Conservation (phyloP, 2,113 vertebrate genomes). For the Plestiodon gilberti region DNA sequence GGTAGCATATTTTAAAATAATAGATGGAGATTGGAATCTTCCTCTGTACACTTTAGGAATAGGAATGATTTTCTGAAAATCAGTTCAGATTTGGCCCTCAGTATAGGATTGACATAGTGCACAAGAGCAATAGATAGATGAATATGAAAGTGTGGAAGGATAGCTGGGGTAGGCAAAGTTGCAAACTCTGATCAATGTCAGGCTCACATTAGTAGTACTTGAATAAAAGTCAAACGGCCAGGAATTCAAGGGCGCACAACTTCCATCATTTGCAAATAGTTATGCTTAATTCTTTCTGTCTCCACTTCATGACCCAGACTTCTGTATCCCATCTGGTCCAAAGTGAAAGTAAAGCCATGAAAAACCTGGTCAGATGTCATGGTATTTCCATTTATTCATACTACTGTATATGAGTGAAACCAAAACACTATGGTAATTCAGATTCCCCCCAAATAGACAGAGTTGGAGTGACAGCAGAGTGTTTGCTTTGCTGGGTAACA, state of each 20-base stretch:
- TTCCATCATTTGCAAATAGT: too few relatives aligned
- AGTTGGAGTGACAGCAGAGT: background rate
- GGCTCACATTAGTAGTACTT: background rate
- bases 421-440: background rate
- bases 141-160: too few relatives aligned
- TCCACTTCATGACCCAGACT: background rate
- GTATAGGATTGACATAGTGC: background rate
- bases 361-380: background rate
- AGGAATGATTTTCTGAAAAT: slow-evolving; percentile 25
- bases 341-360: background rate
- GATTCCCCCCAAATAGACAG: background rate
- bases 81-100: slow-evolving; percentile 34
- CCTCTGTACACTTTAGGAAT: background rate
- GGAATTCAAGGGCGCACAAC: too few relatives aligned
- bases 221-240: too few relatives aligned
- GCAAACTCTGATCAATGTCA: background rate
- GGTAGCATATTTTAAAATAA: background rate
- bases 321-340: background rate
- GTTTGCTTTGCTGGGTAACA: background rate
- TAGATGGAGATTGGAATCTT: background rate
- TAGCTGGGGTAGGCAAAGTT: background rate
- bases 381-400: background rate
- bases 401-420: background rate
- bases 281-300: background rate
- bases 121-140: background rate